Evolutionary conservation across 2,113 vertebrate genomes (phyloP), one percentile per base, ranked within the genome.

Genomic region (Hylia prasina): DNA sequence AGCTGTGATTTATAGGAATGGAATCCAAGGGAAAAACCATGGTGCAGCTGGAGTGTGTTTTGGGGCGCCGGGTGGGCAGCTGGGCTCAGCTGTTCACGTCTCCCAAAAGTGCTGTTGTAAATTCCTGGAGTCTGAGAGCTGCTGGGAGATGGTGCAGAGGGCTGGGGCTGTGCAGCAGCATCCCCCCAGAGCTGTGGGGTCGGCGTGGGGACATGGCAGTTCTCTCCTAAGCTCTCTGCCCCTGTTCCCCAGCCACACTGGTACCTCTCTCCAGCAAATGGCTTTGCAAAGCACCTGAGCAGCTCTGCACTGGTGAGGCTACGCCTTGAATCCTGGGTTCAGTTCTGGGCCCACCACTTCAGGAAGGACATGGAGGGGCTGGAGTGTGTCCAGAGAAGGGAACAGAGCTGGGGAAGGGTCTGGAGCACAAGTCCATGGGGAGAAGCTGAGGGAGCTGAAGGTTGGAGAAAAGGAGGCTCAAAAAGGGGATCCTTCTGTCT

Each of bases 1-100:
- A 56, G 76, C 28, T 89, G 85, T 72, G 80, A 68, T 90, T 86
- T 66, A 47, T 7, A 60, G 58, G 39, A 47, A 44, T 31, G 56
- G 25, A 66, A 19, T 51, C 66, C 47, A 44, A 50, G 60, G 3
- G 2, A 31, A 20, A 45, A 83, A 8, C 3, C 0, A 0, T 19
- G 44, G 51, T 64, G 56, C n/a, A 54, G 51, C 87, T 83, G 47
- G n/a, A 39, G 64, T 5, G 39, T 57, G 65, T 73, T 92, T 71
- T 63, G 54, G 75, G 82, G 33, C 44, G 75, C 20, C 30, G 40
- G 7, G 8, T 47, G 69, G 13, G 73, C 33, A 66, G 48, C 72
- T 78, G 73, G 42, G 30, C 50, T 78, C 33, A 25, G 56, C 60
- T 63, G 33, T 44, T 82, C 28, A 0, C 0, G 0, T 87, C 56